Conservation (phyloP, 64 coral and sea anemone species). For the Cladopsammia gracilis region DNA sequence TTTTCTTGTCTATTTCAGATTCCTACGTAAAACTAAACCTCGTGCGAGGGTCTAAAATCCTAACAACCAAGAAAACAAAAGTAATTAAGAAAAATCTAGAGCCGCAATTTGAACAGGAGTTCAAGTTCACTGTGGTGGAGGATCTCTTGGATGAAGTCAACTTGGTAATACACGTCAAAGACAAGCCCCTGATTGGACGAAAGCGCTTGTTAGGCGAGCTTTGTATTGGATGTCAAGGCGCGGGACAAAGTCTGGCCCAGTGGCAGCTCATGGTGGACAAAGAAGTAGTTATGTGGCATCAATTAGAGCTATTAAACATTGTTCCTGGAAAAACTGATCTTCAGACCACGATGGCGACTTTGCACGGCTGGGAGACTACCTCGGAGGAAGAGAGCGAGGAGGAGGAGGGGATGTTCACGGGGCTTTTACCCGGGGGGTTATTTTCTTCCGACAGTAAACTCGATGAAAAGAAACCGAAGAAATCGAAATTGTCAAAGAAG, state of each 20-base stretch:
- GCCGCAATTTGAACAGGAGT: conserved; percentile 74
- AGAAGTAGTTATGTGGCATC: conserved; percentile 93
- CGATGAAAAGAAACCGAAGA: conserved; percentile 37
- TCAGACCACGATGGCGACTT: conserved; percentile 77
- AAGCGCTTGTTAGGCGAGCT: conserved; percentile 87
- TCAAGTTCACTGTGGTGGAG: conserved; percentile 56
- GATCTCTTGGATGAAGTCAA: conserved; percentile 83
- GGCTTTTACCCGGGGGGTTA: conserved; percentile 70
- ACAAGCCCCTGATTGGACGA: conserved; percentile 73
- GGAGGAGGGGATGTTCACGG: conserved; percentile 65
- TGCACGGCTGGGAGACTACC: conserved; percentile 64
- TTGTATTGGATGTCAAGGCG: conserved; percentile 81
- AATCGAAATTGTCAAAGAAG: conserved; percentile 16
- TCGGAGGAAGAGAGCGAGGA: conserved; percentile 81
- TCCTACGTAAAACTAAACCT: conserved; percentile 88
- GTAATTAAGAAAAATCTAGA: conserved; percentile 86
- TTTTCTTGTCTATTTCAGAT: conserved; percentile 39
- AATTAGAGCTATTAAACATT: conserved; percentile 85
- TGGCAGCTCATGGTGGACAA: conserved; percentile 89
- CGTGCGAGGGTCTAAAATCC: conserved; percentile 81
- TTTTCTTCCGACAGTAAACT: conserved; percentile 62
- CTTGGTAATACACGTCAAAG: conserved; percentile 86
- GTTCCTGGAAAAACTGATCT: conserved; percentile 88
- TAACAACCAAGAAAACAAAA: conserved; percentile 83
- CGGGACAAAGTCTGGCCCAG: conserved; percentile 72